These are phyloP conservation scores for Bombus waltoni DNA, from an alignment of 1,140 invertebrate species.

Conservation along the genomic window DNA sequence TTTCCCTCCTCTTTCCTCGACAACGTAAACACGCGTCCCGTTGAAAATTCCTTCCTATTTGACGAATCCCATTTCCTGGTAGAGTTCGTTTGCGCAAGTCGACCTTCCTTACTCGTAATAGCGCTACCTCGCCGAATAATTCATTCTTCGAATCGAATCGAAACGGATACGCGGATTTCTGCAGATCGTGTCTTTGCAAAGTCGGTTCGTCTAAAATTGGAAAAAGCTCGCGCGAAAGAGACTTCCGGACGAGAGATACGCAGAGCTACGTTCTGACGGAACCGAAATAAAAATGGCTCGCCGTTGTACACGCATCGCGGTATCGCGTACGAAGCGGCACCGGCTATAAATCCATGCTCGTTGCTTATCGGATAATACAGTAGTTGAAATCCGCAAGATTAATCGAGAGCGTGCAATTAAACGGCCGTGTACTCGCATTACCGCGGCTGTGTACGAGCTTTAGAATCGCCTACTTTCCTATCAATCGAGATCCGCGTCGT, in stretches of 20 bases:
- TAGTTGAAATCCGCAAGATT: constrained; percentile 9
- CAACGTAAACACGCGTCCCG: not conserved
- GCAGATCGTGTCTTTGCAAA: not conserved
- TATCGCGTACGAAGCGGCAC: not conserved
- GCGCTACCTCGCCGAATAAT: no score
- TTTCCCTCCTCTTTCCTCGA: not conserved
- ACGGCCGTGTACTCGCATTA: constrained; percentile 13
- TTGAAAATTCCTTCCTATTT: not conserved
- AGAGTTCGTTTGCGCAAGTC: not conserved
- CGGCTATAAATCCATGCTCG: not conserved
- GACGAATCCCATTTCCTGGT: not conserved
- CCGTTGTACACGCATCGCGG: not conserved
- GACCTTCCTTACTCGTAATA: not conserved
- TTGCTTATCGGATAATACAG: constrained; percentile 23
- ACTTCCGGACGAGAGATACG: not conserved
- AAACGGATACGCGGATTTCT: not conserved
- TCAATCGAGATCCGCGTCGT: constrained; percentile 14
- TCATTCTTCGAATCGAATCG: not conserved
- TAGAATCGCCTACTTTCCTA: constrained; percentile 2
- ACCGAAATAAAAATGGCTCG: not conserved
- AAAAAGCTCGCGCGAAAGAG: not conserved
- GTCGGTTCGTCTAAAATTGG: not conserved
- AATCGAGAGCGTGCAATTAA: constrained; percentile 36
- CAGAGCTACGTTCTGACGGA: not conserved
- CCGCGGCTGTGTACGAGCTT: not conserved